Base-by-base conservation (phyloP, 1,140 invertebrate genomes). In the Sesamia nonagrioides region DNA sequence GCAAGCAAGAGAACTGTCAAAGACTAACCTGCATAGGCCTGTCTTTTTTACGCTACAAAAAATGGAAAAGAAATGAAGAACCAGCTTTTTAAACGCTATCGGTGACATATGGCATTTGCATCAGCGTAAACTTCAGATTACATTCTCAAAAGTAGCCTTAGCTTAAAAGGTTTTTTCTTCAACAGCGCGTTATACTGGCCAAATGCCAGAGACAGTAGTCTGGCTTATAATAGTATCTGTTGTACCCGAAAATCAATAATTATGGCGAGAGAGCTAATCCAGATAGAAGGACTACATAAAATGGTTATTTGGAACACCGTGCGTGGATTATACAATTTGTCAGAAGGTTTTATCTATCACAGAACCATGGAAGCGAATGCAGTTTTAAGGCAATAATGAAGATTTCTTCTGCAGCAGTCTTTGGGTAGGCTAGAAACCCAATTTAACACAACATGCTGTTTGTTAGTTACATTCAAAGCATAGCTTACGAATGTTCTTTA, bases 221-320 rank as follows among this genome's bases (percentile, higher is more conserved):
- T 60, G 27, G 18, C 56, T 35, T 60, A 60, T 27, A 2, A 56
- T 60, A 60, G 27, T 35, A 13, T 35, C 6, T 33, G 13, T 60
- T 35, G 27, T 60, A 60, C 27, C 33, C 27, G 27, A 33, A 60
- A 60, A 60, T 60, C 56, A 35, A 60, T 33, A 60, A 21, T 60
- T 50, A 50, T 50, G 45, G 45, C 15, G 15, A n/a, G n/a, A 4
- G 15, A 50, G 11, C n/a, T 5, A 35, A 60, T 56, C 18, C 50
- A 52, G 3, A 17, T 18, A 18, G 5, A 56, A 18, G 17, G 9
- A 56, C 17, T 9, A 27, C 9, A 18, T 27, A 27, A 56, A 8
- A 17, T 18, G 50, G 3, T 9, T 18, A 21, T 1, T 56, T 9
- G 13, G 27, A 27, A 27, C 21, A n/a, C n/a, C n/a, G n/a, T 2